Percentiles rank a stretch among this genome's conserved stretches.
Conservation (phyloP, 2,888 invertebrate genomes). For the Drosophila greeni region DNA sequence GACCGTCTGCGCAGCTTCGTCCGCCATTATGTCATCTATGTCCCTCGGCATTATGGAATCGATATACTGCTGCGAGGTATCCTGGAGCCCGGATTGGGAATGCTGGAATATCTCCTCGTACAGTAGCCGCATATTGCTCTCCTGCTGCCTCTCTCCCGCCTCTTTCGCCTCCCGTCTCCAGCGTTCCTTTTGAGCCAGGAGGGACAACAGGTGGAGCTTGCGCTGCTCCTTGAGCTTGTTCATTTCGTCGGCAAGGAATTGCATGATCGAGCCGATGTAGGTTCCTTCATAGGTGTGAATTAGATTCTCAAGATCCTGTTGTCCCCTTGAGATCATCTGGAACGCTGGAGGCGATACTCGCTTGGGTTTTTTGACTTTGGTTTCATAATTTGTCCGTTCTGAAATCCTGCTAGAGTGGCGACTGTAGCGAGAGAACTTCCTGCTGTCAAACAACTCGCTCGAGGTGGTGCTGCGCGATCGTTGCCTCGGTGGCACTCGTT, state of each 20-base stretch:
- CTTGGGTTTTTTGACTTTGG: neutral
- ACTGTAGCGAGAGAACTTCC: too few relatives aligned
- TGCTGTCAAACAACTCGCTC: neutral
- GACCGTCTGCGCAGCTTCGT: conserved; percentile 81
- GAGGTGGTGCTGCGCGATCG: neutral
- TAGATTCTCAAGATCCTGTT: conserved; percentile 74
- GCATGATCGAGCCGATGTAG: conserved; percentile 85
- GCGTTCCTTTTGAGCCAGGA: conserved; percentile 88
- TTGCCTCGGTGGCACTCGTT: neutral
- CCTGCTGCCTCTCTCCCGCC: conserved; percentile 87
- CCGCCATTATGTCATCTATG: conserved; percentile 81
- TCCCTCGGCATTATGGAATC: conserved; percentile 83
- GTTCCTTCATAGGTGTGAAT: conserved; percentile 86
- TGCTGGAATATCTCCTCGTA: conserved; percentile 90
- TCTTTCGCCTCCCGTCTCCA: conserved; percentile 88
- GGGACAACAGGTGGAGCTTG: conserved; percentile 87
- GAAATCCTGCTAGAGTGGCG: neutral
- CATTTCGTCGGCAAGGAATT: conserved; percentile 88
- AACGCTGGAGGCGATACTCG: neutral
- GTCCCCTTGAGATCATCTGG: conserved; percentile 64
- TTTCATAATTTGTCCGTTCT: neutral
- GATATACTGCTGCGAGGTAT: conserved; percentile 82
- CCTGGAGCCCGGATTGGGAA: conserved; percentile 78
- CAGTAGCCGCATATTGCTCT: conserved; percentile 85
- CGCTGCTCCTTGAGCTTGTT: conserved; percentile 87